Evolutionary conservation across 2,797 vertebrate genomes (phyloP).

Genomic region (Sebastes cheni): DNA sequence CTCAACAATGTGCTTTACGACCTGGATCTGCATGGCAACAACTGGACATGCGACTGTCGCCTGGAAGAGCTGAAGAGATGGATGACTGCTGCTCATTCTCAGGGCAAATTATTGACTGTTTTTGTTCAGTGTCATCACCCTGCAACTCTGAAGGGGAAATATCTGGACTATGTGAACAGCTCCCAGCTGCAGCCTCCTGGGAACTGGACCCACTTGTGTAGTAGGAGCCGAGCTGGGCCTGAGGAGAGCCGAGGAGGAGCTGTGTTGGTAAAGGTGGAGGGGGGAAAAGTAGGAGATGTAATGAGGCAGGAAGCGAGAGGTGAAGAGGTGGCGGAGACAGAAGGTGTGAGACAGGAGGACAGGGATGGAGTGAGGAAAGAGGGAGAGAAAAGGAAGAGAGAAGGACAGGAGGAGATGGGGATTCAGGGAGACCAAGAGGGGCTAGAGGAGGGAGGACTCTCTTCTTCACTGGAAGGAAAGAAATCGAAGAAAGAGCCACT

Average conservation of each 20-base stretch:
- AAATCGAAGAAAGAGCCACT: conserved; percentile 58
- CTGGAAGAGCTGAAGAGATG: conserved; percentile 88
- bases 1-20: conserved; percentile 87
- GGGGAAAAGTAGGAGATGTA: conserved; percentile 10
- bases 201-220: conserved; percentile 70
- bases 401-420: conserved; percentile 30
- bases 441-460: conserved; percentile 21
- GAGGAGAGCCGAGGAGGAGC: conserved; percentile 68
- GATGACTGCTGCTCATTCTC: conserved; percentile 88
- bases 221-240: conserved; percentile 33
- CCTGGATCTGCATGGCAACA: conserved; percentile 91
- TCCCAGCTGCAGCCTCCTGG: conserved; percentile 77
- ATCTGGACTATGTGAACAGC: conserved; percentile 91
- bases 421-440: conserved; percentile 72
- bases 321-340: conserved; percentile 10
- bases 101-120: conserved; percentile 88
- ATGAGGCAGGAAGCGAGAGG: conserved; percentile 6
- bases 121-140: conserved; percentile 91
- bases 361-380: conserved; percentile 20
- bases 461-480: conserved; percentile 42
- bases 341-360: not conserved
- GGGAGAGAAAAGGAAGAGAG: conserved; percentile 37
- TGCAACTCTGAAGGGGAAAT: conserved; percentile 85
- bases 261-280: conserved; percentile 41
- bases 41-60: conserved; percentile 94